phyloP scores from a whole-genome alignment of 2,113 vertebrate genomes.

The Tretioscincus oriximinensis region DNA sequence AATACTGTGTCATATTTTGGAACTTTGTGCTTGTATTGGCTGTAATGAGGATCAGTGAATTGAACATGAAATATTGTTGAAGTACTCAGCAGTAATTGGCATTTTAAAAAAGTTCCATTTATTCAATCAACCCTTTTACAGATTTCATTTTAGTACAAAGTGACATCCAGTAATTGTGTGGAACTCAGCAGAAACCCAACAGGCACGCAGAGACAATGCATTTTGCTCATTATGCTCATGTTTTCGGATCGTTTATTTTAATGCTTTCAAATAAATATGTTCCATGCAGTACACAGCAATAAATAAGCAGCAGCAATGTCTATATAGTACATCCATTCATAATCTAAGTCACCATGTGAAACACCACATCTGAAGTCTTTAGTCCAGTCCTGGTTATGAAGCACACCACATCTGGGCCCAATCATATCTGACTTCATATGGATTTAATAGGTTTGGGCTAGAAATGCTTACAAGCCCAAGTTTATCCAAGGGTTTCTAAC shows the following conservation, averaged over 20 bases:
- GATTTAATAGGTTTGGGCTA: slow-evolving; percentile 78
- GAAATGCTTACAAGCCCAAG: slow-evolving; percentile 75
- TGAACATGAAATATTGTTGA: slow-evolving; percentile 71
- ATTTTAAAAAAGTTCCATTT: slow-evolving; percentile 61
- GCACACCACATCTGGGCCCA: slow-evolving; percentile 79
- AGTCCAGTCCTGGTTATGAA: slow-evolving; percentile 70
- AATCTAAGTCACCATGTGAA: slow-evolving; percentile 78
- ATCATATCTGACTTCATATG: slow-evolving; percentile 81
- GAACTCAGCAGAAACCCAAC: slow-evolving; percentile 65
- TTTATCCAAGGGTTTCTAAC: slow-evolving; percentile 75
- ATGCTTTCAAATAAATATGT: slow-evolving; percentile 81
- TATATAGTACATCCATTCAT: slow-evolving; percentile 79
- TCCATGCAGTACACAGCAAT: slow-evolving; percentile 81
- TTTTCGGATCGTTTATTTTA: slow-evolving; percentile 81
- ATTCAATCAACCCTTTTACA: slow-evolving; percentile 60
- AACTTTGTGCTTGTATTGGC: slow-evolving; percentile 60
- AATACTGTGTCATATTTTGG: slow-evolving; percentile 51
- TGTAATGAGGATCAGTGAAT: slow-evolving; percentile 66
- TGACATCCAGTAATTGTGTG: slow-evolving; percentile 65
- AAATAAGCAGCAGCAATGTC: slow-evolving; percentile 78
- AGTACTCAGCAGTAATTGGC: slow-evolving; percentile 72
- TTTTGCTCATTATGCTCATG: slow-evolving; percentile 77
- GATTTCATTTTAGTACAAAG: slow-evolving; percentile 59
- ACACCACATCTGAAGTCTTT: slow-evolving; percentile 77
- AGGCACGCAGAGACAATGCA: slow-evolving; percentile 71